These are phyloP conservation scores for Melanotus villosus DNA, from an alignment of 2,888 invertebrate genomes.

Conservation along the genomic window DNA sequence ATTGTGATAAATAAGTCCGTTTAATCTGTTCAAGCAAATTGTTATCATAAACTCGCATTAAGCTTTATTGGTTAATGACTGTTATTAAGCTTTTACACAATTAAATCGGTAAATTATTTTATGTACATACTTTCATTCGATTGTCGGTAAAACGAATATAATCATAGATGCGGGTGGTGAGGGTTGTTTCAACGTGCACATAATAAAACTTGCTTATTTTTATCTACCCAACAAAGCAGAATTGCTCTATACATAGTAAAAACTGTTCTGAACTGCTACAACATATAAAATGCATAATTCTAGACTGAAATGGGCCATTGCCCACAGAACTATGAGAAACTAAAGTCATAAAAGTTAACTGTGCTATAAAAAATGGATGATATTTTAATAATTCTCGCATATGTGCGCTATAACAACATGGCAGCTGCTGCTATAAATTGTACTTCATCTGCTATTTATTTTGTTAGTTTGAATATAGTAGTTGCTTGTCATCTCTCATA, in stretches of 20 bases:
- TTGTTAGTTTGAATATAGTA: conserved; percentile 17
- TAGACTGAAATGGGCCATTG: conserved; percentile 41
- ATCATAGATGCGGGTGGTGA: not conserved
- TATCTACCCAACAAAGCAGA: not conserved
- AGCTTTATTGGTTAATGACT: conserved; percentile 32
- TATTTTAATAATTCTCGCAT: conserved; percentile 49
- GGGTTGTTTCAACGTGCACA: not conserved
- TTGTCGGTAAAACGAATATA: not conserved
- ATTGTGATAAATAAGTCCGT: conserved; percentile 26
- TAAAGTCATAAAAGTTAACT: conserved; percentile 46
- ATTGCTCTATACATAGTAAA: not conserved
- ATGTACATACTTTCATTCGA: not conserved
- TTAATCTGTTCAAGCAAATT: conserved; percentile 25
- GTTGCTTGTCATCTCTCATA: conserved; percentile 19
- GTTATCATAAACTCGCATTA: conserved; percentile 20
- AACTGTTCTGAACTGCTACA: conserved; percentile 25
- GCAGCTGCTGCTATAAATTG: conserved; percentile 44
- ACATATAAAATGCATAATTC: conserved; percentile 41
- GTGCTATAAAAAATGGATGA: conserved; percentile 44
- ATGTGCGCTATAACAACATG: conserved; percentile 40
- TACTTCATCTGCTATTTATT: conserved; percentile 36
- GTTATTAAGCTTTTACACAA: conserved; percentile 29
- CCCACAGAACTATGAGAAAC: conserved; percentile 45
- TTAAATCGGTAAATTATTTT: conserved; percentile 24
- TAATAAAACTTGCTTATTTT: not conserved